Conservation (phyloP, 2,113 vertebrate genomes). For the Axis porcinus region DNA sequence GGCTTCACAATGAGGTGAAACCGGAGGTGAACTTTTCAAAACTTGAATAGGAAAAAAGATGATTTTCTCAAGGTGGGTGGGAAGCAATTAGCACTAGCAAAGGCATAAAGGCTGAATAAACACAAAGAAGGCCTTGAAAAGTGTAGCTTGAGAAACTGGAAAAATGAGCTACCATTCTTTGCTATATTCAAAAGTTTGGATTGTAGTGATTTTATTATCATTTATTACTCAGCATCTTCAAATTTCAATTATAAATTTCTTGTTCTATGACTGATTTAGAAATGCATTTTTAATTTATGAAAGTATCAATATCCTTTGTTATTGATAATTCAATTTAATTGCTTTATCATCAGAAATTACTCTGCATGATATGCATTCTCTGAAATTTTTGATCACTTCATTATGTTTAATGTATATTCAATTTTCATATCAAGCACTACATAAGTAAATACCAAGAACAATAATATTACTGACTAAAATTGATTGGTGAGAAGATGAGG, state of each 20-base stretch:
- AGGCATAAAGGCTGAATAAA: not conserved
- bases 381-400: not conserved
- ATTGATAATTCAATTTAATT: not conserved
- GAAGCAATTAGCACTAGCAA: not conserved
- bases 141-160: not conserved
- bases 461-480: not conserved
- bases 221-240: not conserved
- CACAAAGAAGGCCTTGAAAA: not conserved
- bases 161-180: not conserved
- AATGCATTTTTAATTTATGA: not conserved
- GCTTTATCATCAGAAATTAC: not conserved
- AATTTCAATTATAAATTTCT: not conserved
- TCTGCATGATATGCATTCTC: not conserved
- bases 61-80: not conserved
- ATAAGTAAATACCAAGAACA: not conserved
- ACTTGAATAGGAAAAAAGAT: not conserved
- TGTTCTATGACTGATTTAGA: not conserved
- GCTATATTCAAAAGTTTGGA: not conserved
- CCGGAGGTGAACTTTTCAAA: not conserved
- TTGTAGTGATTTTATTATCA: not conserved
- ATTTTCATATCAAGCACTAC: not conserved
- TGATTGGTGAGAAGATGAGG: not conserved
- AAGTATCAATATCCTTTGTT: not conserved
- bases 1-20: not conserved
- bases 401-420: not conserved